phyloP scores from a whole-genome alignment of 2,797 vertebrate species.

The Synaphobranchus kaupii region DNA sequence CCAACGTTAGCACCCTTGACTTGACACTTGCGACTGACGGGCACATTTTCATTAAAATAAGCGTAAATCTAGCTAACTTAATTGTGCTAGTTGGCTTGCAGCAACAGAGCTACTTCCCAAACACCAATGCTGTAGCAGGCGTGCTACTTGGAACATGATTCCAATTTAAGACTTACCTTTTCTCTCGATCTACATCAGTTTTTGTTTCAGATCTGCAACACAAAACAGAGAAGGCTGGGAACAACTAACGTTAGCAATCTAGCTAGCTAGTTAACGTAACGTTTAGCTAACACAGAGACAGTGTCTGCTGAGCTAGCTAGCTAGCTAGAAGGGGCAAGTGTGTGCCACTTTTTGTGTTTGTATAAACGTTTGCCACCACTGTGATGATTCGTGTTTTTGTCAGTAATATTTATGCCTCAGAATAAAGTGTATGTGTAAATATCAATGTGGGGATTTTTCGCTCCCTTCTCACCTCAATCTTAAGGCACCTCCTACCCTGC shows the following conservation, averaged over 20 bases:
- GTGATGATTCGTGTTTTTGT: conserved; percentile 59
- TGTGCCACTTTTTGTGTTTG: conserved; percentile 56
- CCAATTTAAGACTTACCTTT: conserved; percentile 79
- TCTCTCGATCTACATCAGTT: conserved; percentile 86
- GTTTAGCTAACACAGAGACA: conserved; percentile 12
- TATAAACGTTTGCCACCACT: conserved; percentile 57
- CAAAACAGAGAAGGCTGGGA: conserved; percentile 73
- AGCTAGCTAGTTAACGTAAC: conserved; percentile 56
- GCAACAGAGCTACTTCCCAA: conserved; percentile 11
- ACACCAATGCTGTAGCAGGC: conserved; percentile 42
- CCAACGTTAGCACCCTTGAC: not conserved
- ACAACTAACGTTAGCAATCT: conserved; percentile 74
- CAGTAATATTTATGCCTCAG: conserved; percentile 70
- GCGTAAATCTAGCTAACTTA: conserved; percentile 18
- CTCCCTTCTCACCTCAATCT: conserved; percentile 55
- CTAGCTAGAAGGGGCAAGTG: conserved; percentile 60
- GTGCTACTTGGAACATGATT: conserved; percentile 38
- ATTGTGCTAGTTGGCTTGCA: conserved; percentile 23
- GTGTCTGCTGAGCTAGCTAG: conserved; percentile 47
- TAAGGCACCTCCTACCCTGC: conserved; percentile 50
- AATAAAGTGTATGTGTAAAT: conserved; percentile 74
- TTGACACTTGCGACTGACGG: conserved; percentile 19
- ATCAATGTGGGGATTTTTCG: conserved; percentile 71
- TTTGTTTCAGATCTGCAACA: conserved; percentile 77
- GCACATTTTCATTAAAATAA: conserved; percentile 20